These are phyloP conservation scores for Dromas ardeola DNA, from an alignment of 2,113 vertebrate species.

Conservation along the genomic window DNA sequence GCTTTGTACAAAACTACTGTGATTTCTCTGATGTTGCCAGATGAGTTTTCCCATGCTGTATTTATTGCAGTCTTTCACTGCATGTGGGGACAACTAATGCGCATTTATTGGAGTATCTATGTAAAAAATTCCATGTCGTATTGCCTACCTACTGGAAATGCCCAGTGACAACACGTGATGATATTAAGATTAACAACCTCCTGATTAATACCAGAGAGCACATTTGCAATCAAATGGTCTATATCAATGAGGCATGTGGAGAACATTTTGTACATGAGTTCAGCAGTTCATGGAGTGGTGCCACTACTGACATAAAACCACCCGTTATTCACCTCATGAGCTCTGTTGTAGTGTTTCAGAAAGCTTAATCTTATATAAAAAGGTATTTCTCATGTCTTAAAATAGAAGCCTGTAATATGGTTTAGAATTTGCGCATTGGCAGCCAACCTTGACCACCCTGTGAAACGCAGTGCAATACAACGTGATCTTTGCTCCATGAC, in stretches of 20 bases:
- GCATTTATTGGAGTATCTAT: background rate
- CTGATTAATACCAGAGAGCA: slow-evolving; percentile 32
- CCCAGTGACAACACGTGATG: background rate
- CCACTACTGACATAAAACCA: slow-evolving; percentile 29
- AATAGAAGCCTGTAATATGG: background rate
- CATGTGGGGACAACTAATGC: background rate
- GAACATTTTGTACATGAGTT: slow-evolving; percentile 54
- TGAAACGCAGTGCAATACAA: background rate
- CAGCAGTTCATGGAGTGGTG: slow-evolving; percentile 13
- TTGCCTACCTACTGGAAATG: slow-evolving; percentile 5
- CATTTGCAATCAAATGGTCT: slow-evolving; percentile 47
- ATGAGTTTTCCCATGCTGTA: background rate
- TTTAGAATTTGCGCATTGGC: background rate
- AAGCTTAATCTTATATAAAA: slow-evolving; percentile 1
- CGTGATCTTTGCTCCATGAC: background rate
- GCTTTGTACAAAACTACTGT: background rate
- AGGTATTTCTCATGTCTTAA: background rate
- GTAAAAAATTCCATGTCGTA: background rate
- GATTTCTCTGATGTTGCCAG: background rate
- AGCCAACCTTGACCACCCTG: background rate
- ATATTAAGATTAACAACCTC: slow-evolving; percentile 28
- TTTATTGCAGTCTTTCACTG: background rate
- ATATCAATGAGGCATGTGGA: slow-evolving; percentile 22
- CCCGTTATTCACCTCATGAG: background rate
- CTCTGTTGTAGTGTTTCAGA: background rate